Percentiles rank a stretch among this genome's conserved stretches.
Conservation (phyloP, 35 echinoderm and acorn worm species). For the Apostichopus parvimensis region DNA sequence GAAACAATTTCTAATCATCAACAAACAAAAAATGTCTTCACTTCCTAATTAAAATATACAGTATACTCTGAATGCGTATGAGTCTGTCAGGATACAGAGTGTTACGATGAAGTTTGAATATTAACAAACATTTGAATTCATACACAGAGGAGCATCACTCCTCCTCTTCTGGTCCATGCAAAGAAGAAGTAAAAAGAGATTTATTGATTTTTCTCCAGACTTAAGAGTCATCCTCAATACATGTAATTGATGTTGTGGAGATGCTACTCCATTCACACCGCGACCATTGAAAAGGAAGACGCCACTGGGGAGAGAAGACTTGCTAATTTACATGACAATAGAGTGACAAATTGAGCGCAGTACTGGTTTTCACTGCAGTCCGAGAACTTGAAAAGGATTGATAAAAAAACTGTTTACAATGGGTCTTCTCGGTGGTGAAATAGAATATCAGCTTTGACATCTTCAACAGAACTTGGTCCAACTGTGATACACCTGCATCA, state of each 20-base stretch:
- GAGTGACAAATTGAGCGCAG: neutral
- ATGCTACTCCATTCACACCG: neutral
- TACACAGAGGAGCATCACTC: neutral
- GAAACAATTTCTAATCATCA: too few relatives aligned
- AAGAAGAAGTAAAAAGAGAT: neutral
- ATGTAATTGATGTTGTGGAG: conserved; percentile 27
- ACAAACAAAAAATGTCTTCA: too few relatives aligned
- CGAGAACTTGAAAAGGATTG: neutral
- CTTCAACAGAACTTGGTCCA: too few relatives aligned
- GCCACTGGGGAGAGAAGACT: neutral
- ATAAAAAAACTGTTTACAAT: too few relatives aligned
- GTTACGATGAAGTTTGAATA: neutral
- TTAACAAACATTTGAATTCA: neutral
- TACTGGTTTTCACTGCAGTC: neutral
- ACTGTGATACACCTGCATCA: too few relatives aligned
- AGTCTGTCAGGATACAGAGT: too few relatives aligned
- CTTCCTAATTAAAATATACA: too few relatives aligned
- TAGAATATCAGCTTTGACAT: too few relatives aligned
- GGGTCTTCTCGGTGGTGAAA: too few relatives aligned
- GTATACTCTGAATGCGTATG: too few relatives aligned
- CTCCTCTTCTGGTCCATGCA: neutral
- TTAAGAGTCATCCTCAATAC: conserved; percentile 13
- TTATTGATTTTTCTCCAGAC: conserved; percentile 39
- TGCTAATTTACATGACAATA: conserved; percentile 27
- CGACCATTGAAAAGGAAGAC: neutral